A percentile compares a stretch with the other conserved stretches of the same genome.
Evolutionary conservation across 2,797 vertebrate genomes (phyloP).

Genomic region (Sebastes alutus): DNA sequence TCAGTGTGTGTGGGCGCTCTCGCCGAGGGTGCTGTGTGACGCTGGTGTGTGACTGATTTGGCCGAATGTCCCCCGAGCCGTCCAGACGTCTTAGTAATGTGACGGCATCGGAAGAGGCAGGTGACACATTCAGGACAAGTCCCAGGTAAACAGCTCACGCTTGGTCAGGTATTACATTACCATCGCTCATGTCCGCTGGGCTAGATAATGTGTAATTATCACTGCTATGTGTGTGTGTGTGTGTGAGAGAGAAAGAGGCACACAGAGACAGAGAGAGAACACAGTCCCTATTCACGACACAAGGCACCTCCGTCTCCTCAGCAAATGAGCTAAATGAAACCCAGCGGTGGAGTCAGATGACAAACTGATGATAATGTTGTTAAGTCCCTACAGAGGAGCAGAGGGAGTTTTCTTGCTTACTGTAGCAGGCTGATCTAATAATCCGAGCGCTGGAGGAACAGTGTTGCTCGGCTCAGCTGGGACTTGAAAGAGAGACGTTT

Average conservation of each 20-base stretch:
- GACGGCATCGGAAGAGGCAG: slow-evolving; percentile 55
- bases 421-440: slow-evolving; percentile 62
- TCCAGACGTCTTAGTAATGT: slow-evolving; percentile 36
- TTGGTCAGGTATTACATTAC: slow-evolving; percentile 63
- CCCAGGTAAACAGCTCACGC: slow-evolving; percentile 55
- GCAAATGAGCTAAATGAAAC: slow-evolving; percentile 62
- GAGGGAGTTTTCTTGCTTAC: slow-evolving; percentile 53
- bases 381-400: slow-evolving; percentile 46
- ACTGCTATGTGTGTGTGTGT: slow-evolving; percentile 4
- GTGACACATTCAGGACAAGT: slow-evolving; percentile 65
- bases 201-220: slow-evolving; percentile 50
- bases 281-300: slow-evolving; percentile 17
- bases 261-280: background rate
- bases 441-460: slow-evolving; percentile 34
- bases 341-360: slow-evolving; percentile 63
- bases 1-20: background rate
- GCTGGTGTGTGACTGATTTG: slow-evolving; percentile 38
- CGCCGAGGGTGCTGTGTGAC: slow-evolving; percentile 13
- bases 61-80: slow-evolving; percentile 29
- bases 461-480: slow-evolving; percentile 22
- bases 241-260: background rate
- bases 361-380: slow-evolving; percentile 60
- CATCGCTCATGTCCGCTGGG: slow-evolving; percentile 33
- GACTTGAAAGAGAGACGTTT: slow-evolving; percentile 47
- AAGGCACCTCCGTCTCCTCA: slow-evolving; percentile 28